Percentiles rank a stretch among this genome's conserved stretches.
phyloP scores from a whole-genome alignment of 2,888 invertebrate genomes.

The Nasonia oneida region DNA sequence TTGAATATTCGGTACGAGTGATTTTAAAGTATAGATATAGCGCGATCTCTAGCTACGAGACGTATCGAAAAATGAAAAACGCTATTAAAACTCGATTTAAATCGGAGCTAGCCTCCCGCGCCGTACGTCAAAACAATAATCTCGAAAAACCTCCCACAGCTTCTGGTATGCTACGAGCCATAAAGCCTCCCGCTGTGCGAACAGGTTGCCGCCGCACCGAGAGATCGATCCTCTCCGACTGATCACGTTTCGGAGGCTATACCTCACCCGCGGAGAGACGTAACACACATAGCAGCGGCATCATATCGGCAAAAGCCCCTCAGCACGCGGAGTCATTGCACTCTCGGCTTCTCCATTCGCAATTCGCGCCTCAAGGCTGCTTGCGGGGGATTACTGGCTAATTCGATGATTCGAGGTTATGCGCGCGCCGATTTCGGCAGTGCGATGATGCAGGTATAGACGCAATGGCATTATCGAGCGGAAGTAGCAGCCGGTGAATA shows the following conservation, averaged over 20 bases:
- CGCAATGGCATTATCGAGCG: not conserved
- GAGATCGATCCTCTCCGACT: not conserved
- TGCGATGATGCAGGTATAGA: not conserved
- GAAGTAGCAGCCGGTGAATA: not conserved
- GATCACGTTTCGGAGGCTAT: slow-evolving; percentile 20
- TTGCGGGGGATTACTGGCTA: slow-evolving; percentile 11
- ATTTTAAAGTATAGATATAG: no score
- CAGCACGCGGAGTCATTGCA: slow-evolving; percentile 10
- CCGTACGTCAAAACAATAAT: not conserved
- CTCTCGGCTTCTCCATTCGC: not conserved
- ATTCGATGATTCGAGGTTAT: not conserved
- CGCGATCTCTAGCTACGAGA: no score
- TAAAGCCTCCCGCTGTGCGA: slow-evolving; percentile 27
- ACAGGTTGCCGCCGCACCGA: slow-evolving; percentile 37
- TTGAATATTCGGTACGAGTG: no score
- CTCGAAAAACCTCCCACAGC: not conserved
- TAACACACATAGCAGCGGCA: not conserved
- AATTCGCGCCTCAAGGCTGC: slow-evolving; percentile 7
- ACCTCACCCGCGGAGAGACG: not conserved
- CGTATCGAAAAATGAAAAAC: no score
- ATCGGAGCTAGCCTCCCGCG: not conserved
- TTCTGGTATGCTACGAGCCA: not conserved
- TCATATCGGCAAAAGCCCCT: not conserved
- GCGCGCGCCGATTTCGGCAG: not conserved
- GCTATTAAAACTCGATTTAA: no score